These are phyloP conservation scores for Strigamia crassipes DNA, from an alignment of 2,888 invertebrate genomes.

Conservation along the genomic window DNA sequence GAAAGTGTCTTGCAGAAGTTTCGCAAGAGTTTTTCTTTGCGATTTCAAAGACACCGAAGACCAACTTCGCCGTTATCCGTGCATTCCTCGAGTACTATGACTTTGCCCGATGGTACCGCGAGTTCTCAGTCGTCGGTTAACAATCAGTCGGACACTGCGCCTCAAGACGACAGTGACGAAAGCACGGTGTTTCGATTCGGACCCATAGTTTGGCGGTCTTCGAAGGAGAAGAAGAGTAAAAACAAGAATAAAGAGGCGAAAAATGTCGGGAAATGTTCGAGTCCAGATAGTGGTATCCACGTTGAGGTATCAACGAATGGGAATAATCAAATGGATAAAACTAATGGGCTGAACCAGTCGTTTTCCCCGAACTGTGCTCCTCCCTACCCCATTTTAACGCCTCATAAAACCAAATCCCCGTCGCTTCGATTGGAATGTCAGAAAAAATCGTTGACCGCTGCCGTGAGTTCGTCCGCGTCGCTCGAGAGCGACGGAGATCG, in stretches of 20 bases:
- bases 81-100: constrained; percentile 37
- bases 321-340: not conserved
- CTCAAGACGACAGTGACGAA: constrained; percentile 49
- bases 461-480: constrained; percentile 26
- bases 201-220: constrained; percentile 72
- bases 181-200: constrained; percentile 62
- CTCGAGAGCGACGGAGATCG: constrained; percentile 60
- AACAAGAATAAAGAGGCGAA: constrained; percentile 65
- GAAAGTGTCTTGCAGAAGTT: constrained; percentile 73
- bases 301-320: constrained; percentile 5
- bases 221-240: constrained; percentile 67
- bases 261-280: constrained; percentile 72
- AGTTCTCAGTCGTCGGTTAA: constrained; percentile 45
- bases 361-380: not conserved
- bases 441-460: constrained; percentile 47
- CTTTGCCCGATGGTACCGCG: constrained; percentile 37
- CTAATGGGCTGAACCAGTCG: not conserved
- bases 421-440: constrained; percentile 2
- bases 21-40: constrained; percentile 68
- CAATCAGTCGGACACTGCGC: constrained; percentile 15
- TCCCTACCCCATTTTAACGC: not conserved
- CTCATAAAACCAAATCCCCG: not conserved
- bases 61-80: constrained; percentile 36
- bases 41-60: constrained; percentile 54
- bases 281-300: constrained; percentile 69